Conservation (phyloP, 2,888 invertebrate genomes). For the Plagodis dolabraria region DNA sequence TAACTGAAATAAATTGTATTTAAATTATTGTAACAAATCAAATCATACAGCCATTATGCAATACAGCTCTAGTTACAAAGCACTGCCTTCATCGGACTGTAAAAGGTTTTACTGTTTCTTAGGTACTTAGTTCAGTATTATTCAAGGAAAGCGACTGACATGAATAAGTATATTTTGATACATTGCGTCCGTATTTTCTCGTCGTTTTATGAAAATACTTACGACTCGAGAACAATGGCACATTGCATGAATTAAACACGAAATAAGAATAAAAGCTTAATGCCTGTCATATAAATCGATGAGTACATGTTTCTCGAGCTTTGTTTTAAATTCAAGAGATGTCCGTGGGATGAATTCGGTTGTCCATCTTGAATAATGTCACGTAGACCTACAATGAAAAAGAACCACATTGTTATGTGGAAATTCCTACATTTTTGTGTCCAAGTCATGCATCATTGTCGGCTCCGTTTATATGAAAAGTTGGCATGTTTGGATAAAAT, state of each 20-base stretch:
- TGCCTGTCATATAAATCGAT: constrained; percentile 23
- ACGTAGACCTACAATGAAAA: constrained; percentile 4
- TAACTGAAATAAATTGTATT: too few species aligned
- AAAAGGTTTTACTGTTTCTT: too few species aligned
- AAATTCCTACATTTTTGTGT: not conserved
- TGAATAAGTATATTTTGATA: too few species aligned
- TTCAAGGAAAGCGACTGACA: too few species aligned
- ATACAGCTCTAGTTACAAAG: too few species aligned
- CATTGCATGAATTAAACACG: constrained; percentile 12
- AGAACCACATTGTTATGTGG: constrained; percentile 2
- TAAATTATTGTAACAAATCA: too few species aligned
- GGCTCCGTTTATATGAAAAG: too few species aligned
- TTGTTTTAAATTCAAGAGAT: constrained; percentile 11
- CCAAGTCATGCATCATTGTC: too few species aligned
- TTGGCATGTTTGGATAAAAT: too few species aligned
- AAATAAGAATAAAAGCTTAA: constrained; percentile 7
- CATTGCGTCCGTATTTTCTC: not conserved
- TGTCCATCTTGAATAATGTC: constrained; percentile 10
- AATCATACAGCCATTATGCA: too few species aligned
- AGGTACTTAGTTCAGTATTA: too few species aligned
- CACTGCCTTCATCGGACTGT: too few species aligned
- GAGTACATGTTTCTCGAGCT: constrained; percentile 4
- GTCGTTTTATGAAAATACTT: constrained; percentile 14
- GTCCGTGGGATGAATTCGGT: constrained; percentile 4
- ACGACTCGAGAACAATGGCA: constrained; percentile 20